Conservation (phyloP, 2,113 vertebrate species). For the Illadopsis cleaveri region DNA sequence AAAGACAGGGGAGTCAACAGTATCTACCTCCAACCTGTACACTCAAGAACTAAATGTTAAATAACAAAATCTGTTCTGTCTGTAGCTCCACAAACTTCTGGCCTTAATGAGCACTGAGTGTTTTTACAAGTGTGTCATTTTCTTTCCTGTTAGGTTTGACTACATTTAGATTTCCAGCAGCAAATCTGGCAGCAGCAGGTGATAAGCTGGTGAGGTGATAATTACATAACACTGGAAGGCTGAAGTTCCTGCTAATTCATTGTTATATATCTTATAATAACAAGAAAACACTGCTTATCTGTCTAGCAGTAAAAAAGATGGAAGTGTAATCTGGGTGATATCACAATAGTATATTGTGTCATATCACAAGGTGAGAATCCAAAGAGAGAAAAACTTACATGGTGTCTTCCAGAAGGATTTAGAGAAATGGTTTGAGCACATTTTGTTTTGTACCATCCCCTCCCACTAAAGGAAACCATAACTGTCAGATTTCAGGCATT, state of each 20-base stretch:
- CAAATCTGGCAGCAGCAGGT: not conserved
- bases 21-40: not conserved
- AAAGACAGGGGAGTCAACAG: not conserved
- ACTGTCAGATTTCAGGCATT: not conserved
- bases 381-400: not conserved
- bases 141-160: not conserved
- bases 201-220: not conserved
- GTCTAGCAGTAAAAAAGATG: not conserved
- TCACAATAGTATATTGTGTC: not conserved
- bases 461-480: rapidly evolving
- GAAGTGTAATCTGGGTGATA: not conserved
- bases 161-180: not conserved
- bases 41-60: not conserved
- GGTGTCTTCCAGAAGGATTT: not conserved
- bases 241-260: not conserved
- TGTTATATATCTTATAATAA: not conserved
- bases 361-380: not conserved
- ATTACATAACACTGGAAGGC: not conserved
- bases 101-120: not conserved
- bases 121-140: not conserved
- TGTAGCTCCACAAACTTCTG: not conserved
- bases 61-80: not conserved
- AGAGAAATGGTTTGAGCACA: not conserved
- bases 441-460: not conserved
- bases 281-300: not conserved